Evolutionary conservation across 2,888 invertebrate genomes (phyloP).

Genomic region (Andrena camellia): DNA sequence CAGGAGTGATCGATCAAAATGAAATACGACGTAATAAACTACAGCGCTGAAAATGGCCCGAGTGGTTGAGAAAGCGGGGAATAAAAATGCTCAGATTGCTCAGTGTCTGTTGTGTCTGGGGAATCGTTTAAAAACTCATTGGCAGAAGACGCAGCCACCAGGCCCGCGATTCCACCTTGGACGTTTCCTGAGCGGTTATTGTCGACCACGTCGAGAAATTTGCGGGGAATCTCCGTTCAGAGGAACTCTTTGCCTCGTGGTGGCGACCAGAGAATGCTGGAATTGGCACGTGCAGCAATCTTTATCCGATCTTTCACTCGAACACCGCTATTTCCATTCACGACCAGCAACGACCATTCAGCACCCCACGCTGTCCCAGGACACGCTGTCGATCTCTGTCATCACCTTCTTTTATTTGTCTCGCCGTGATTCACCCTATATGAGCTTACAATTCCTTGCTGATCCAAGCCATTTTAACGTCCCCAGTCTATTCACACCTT

Average conservation of each 20-base stretch:
- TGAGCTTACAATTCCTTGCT: neutral
- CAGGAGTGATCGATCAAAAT: constrained; percentile 19
- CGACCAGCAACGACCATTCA: constrained; percentile 30
- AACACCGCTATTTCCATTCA: constrained; percentile 42
- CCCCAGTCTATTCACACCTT: neutral
- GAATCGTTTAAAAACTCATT: neutral
- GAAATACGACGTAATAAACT: constrained; percentile 5
- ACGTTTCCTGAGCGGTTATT: constrained; percentile 41
- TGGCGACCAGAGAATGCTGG: constrained; percentile 41
- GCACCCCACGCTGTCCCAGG: constrained; percentile 24
- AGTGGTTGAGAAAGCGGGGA: neutral
- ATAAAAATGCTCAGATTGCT: neutral
- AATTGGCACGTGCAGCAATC: constrained; percentile 78
- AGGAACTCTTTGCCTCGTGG: constrained; percentile 55
- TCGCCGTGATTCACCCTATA: neutral
- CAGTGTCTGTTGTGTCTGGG: neutral
- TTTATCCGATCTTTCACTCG: constrained; percentile 80
- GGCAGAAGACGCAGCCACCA: neutral
- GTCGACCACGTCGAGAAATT: constrained; percentile 52
- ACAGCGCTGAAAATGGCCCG: neutral
- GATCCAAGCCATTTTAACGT: neutral
- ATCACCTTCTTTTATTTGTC: neutral
- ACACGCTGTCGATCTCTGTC: constrained; percentile 18
- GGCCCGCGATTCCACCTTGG: constrained; percentile 8
- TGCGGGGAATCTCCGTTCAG: constrained; percentile 59